These are phyloP conservation scores for Pogonomyrmex californicus DNA, from an alignment of 1,140 invertebrate genomes.

Conservation along the genomic window DNA sequence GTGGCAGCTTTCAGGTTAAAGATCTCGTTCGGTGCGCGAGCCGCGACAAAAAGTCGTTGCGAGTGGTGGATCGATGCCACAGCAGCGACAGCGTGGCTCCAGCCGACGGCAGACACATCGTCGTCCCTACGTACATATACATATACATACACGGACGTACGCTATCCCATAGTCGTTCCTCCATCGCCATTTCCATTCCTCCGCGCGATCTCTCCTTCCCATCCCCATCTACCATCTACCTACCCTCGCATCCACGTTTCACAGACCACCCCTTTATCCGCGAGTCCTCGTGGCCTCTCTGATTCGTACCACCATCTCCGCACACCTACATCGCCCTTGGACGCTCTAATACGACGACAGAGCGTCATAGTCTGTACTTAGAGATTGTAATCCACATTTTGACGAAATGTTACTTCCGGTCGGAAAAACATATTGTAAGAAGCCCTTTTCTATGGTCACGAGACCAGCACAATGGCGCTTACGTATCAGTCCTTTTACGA, in stretches of 20 bases:
- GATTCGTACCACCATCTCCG: conserved; percentile 9
- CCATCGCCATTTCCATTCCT: conserved; percentile 74
- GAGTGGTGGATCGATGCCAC: conserved; percentile 82
- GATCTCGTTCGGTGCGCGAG: conserved; percentile 75
- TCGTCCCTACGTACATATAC: conserved; percentile 58
- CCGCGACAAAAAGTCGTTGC: conserved; percentile 79
- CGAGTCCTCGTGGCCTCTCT: not conserved
- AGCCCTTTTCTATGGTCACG: conserved; percentile 13
- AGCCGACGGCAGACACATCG: conserved; percentile 80
- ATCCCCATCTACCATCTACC: conserved; percentile 58
- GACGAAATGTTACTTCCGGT: conserved; percentile 70
- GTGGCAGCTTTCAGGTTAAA: conserved; percentile 75
- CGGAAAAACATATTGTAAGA: conserved; percentile 65
- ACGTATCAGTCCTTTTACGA: not conserved
- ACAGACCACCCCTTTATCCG: conserved; percentile 21
- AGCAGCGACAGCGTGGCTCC: conserved; percentile 83
- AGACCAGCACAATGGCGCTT: conserved; percentile 5
- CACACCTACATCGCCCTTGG: conserved; percentile 54
- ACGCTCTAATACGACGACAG: conserved; percentile 72
- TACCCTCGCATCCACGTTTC: conserved; percentile 39
- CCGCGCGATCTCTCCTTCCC: conserved; percentile 65
- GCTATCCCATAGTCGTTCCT: conserved; percentile 54
- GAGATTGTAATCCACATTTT: conserved; percentile 76
- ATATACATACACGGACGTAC: conserved; percentile 32
- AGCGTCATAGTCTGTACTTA: conserved; percentile 69